These are phyloP conservation scores for Pseudococcus jackbeardsleyi DNA, from an alignment of 2,888 invertebrate species.

Conservation along the genomic window DNA sequence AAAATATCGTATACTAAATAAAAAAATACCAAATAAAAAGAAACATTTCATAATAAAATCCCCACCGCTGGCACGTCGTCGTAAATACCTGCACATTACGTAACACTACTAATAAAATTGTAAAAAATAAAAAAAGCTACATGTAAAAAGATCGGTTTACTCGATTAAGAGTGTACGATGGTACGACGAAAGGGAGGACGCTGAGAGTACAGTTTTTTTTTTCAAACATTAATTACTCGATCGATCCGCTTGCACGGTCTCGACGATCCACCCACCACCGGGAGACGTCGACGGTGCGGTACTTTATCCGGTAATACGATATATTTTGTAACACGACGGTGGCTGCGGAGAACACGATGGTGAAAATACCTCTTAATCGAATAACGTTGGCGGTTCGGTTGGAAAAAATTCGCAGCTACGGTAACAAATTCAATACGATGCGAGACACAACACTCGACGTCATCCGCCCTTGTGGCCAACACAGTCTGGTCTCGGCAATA, in stretches of 20 bases:
- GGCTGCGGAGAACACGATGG: not conserved
- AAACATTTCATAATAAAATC: conserved; percentile 14
- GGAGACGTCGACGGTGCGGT: not conserved
- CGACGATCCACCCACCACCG: conserved; percentile 15
- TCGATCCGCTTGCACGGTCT: conserved; percentile 13
- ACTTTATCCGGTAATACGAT: conserved; percentile 21
- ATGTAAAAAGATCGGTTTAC: conserved; percentile 19
- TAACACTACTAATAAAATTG: not conserved
- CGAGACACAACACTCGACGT: not conserved
- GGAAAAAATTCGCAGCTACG: not conserved
- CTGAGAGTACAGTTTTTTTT: not conserved
- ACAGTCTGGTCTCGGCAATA: not conserved
- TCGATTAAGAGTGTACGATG: not conserved
- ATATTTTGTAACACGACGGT: not conserved
- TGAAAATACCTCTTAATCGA: not conserved
- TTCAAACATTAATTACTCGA: conserved; percentile 13
- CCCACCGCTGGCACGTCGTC: not conserved
- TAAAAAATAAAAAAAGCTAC: not conserved
- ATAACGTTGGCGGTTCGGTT: conserved; percentile 8
- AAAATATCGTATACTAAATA: not conserved
- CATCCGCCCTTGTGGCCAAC: not conserved
- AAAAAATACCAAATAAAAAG: conserved; percentile 13
- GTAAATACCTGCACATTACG: conserved; percentile 21
- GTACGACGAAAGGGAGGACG: not conserved
- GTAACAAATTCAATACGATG: not conserved